phyloP scores from a whole-genome alignment of 1,140 invertebrate species.

The Nomia melanderi region DNA sequence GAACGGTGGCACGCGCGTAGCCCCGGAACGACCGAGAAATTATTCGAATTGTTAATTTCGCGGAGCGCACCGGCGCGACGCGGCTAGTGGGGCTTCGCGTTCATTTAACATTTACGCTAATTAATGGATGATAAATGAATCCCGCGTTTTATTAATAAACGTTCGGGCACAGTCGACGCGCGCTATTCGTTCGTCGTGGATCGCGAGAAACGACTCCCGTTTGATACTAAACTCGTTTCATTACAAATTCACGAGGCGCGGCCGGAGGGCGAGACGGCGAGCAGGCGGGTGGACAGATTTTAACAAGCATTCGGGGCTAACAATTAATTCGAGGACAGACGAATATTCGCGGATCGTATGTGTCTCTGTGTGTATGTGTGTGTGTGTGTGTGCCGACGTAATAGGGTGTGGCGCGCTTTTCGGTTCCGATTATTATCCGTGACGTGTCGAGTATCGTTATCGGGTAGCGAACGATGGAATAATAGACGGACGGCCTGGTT shows the following conservation, averaged over 20 bases:
- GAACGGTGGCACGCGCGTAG: background rate
- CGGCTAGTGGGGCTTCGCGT: background rate
- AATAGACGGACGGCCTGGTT: conserved; percentile 22
- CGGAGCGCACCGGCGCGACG: background rate
- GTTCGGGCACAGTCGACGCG: background rate
- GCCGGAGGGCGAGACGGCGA: background rate
- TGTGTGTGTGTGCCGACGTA: background rate
- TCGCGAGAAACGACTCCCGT: background rate
- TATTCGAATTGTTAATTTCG: conserved; percentile 1
- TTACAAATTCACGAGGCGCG: conserved; percentile 2
- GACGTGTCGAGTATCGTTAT: conserved; percentile 33
- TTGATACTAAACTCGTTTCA: background rate
- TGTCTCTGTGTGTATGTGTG: too few species aligned
- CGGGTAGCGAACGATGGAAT: conserved; percentile 28
- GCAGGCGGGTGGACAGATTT: background rate
- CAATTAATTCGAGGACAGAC: conserved; percentile 39
- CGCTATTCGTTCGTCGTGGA: background rate
- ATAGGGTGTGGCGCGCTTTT: conserved; percentile 6
- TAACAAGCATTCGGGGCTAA: conserved; percentile 16
- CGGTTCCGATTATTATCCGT: conserved; percentile 31
- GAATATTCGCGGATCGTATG: conserved; percentile 6
- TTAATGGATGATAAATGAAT: conserved; percentile 19
- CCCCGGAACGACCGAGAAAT: background rate
- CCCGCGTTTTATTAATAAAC: conserved; percentile 29
- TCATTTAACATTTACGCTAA: conserved; percentile 3